A percentile compares a stretch with the other conserved stretches of the same genome.
These are phyloP conservation scores for Timandra comae DNA, from an alignment of 2,888 invertebrate genomes.

Conservation along the genomic window DNA sequence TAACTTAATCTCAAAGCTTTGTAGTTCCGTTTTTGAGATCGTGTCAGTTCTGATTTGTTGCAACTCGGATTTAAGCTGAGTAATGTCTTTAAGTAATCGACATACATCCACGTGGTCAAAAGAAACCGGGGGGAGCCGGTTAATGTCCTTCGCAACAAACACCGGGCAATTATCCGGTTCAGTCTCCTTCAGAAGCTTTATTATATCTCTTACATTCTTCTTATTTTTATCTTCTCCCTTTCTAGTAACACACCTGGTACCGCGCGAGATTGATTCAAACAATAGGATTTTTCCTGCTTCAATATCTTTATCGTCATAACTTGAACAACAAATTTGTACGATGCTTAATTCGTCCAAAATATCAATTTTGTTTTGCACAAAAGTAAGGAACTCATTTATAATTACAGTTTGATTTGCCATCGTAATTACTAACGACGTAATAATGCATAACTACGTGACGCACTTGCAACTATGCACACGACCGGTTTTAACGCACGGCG, in stretches of 20 bases:
- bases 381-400: slow-evolving; percentile 4
- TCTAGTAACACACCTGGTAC: neutral
- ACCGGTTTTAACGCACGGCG: too few species aligned
- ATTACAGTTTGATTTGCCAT: slow-evolving; percentile 2
- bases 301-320: slow-evolving; percentile 3
- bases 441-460: neutral
- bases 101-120: slow-evolving; percentile 13
- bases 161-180: slow-evolving; percentile 8
- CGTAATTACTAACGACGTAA: neutral
- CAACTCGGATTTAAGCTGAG: slow-evolving; percentile 5
- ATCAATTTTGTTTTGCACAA: slow-evolving; percentile 3
- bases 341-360: slow-evolving; percentile 4
- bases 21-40: neutral
- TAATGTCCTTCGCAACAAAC: slow-evolving; percentile 13
- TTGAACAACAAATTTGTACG: slow-evolving; percentile 2
- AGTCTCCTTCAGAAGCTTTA: slow-evolving; percentile 11
- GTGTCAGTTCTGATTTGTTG: slow-evolving; percentile 4
- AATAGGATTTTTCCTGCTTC: slow-evolving; percentile 2
- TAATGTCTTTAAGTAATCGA: slow-evolving; percentile 8
- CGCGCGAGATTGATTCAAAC: neutral
- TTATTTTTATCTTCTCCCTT: slow-evolving; percentile 8
- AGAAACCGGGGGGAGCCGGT: slow-evolving; percentile 10
- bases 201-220: slow-evolving; percentile 7
- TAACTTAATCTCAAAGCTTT: neutral
- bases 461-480: neutral